These are phyloP conservation scores for Lucilia sericata DNA, from an alignment of 1,140 invertebrate genomes.

Conservation along the genomic window DNA sequence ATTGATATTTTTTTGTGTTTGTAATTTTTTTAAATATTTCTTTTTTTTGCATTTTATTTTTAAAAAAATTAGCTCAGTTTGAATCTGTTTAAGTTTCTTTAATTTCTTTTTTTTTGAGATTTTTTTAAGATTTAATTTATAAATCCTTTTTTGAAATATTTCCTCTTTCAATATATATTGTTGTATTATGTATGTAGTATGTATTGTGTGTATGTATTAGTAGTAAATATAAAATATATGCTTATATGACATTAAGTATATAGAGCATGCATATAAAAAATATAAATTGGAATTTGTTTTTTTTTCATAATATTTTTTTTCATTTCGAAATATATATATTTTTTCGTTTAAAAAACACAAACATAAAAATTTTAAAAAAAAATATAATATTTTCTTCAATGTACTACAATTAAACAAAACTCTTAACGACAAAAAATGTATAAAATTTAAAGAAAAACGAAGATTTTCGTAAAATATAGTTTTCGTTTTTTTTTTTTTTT, in stretches of 20 bases:
- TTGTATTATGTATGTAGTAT: neutral
- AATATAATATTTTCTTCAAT: neutral
- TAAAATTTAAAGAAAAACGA: neutral
- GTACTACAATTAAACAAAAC: neutral
- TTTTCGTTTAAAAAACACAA: neutral
- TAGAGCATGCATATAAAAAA: slow-evolving; percentile 44
- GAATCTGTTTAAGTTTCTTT: neutral
- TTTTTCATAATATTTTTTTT: slow-evolving; percentile 21
- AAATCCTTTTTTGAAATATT: neutral
- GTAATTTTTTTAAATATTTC: neutral
- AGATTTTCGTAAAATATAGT: neutral
- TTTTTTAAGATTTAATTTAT: neutral
- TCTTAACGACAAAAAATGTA: neutral
- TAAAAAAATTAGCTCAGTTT: neutral
- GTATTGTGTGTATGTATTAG: slow-evolving; percentile 30
- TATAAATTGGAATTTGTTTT: slow-evolving; percentile 43
- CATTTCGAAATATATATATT: slow-evolving; percentile 22
- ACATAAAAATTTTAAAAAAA: slow-evolving; percentile 11
- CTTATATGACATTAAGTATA: slow-evolving; percentile 39
- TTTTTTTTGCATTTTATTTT: neutral
- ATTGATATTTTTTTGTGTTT: neutral
- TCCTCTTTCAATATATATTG: neutral
- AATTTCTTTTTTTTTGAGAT: neutral
- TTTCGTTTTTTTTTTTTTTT: neutral
- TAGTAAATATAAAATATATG: slow-evolving; percentile 41